Percentiles rank a stretch among this genome's conserved stretches.
phyloP scores from a whole-genome alignment of 2,113 vertebrate species.

The Percina caprodes region DNA sequence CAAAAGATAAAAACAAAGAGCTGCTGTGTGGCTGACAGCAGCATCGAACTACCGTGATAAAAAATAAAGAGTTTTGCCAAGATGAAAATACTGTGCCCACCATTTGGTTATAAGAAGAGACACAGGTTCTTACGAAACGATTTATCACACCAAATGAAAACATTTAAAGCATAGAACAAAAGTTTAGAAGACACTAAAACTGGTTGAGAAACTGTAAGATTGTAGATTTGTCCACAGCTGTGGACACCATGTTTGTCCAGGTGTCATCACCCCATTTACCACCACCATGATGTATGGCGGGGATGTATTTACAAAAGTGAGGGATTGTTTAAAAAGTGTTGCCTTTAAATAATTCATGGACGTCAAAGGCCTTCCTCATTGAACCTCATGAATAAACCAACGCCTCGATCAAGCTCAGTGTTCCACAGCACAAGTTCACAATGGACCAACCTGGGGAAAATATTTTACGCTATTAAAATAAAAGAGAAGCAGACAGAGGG shows the following conservation, averaged over 20 bases:
- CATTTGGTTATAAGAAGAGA: constrained; percentile 46
- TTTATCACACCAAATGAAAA: constrained; percentile 9
- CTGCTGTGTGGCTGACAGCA: background rate
- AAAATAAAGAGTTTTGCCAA: constrained; percentile 39
- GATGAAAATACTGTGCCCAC: constrained; percentile 41
- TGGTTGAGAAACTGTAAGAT: constrained; percentile 12
- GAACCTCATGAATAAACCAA: constrained; percentile 82
- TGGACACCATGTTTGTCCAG: background rate
- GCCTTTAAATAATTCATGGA: constrained; percentile 77
- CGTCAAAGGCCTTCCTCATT: constrained; percentile 78
- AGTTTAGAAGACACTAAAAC: constrained; percentile 14
- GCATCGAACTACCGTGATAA: constrained; percentile 45
- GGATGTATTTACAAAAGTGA: constrained; percentile 67
- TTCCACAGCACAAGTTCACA: constrained; percentile 60
- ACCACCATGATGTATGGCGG: background rate
- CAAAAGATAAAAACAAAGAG: too few species aligned
- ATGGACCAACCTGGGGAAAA: constrained; percentile 50
- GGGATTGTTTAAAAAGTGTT: constrained; percentile 66
- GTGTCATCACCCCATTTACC: constrained; percentile 21
- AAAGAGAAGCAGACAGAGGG: constrained; percentile 32
- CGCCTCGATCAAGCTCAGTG: constrained; percentile 64
- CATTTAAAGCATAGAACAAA: constrained; percentile 1
- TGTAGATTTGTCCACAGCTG: background rate
- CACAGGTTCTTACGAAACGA: constrained; percentile 13
- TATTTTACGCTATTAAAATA: constrained; percentile 58